These are phyloP conservation scores for Egretta garzetta DNA, from an alignment of 2,113 vertebrate species.

Conservation along the genomic window DNA sequence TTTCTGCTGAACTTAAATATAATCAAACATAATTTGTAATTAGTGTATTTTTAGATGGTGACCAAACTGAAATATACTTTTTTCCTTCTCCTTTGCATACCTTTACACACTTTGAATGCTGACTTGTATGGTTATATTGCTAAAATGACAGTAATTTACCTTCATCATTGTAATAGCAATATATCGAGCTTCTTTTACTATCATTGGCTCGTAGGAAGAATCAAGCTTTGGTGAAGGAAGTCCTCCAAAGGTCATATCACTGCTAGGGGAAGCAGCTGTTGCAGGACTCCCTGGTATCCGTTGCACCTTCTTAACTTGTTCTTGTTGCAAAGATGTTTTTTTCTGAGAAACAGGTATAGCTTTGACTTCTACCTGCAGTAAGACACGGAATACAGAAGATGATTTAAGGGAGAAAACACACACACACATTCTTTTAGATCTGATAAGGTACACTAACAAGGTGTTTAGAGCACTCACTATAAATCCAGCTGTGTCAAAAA, in stretches of 20 bases:
- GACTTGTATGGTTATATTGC: neutral
- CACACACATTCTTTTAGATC: neutral
- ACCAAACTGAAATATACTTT: neutral
- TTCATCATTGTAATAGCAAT: constrained; percentile 99
- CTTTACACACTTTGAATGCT: neutral
- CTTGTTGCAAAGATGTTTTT: constrained; percentile 90
- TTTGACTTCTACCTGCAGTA: constrained; percentile 93
- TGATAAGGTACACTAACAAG: neutral
- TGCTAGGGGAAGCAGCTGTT: constrained; percentile 73
- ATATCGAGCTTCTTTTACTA: constrained; percentile 97
- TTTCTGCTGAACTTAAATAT: neutral
- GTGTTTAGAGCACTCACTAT: neutral
- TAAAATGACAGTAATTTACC: constrained; percentile 71
- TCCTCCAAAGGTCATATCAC: constrained; percentile 94
- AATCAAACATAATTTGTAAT: neutral
- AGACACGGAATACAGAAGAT: neutral
- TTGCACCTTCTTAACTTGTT: constrained; percentile 88
- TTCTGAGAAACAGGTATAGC: constrained; percentile 98
- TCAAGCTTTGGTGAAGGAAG: constrained; percentile 94
- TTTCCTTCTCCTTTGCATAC: neutral
- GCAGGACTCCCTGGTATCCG: constrained; percentile 86
- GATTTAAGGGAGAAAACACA: neutral
- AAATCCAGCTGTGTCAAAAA: neutral
- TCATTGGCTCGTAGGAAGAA: constrained; percentile 97
- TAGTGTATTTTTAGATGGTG: neutral